These are phyloP conservation scores for Axinella damicornis DNA, from an alignment of 37 sponge, comb jelly and placozoan genomes.

Conservation along the genomic window DNA sequence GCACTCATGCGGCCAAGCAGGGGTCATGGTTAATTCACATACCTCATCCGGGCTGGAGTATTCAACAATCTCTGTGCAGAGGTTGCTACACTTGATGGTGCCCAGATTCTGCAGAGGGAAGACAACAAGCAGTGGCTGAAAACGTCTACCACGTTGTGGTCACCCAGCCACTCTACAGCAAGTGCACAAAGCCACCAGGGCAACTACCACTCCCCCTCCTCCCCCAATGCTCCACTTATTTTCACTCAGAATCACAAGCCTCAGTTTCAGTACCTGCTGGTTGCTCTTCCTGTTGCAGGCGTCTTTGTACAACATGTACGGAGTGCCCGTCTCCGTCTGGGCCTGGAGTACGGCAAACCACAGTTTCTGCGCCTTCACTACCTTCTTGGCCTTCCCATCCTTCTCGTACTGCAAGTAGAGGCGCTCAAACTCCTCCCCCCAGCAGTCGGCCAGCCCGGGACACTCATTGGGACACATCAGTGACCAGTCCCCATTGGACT, in stretches of 20 bases:
- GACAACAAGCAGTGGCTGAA: neutral
- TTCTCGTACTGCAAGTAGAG: conserved; percentile 92
- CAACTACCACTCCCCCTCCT: too few species aligned
- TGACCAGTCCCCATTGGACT: conserved; percentile 88
- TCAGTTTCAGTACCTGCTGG: conserved; percentile 73
- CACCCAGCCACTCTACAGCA: too few species aligned
- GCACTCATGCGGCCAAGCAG: too few species aligned
- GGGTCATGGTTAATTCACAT: neutral
- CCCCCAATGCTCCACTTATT: too few species aligned
- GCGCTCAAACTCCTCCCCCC: conserved; percentile 96
- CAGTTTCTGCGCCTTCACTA: conserved; percentile 94
- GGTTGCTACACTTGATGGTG: conserved; percentile 98
- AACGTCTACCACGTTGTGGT: too few species aligned
- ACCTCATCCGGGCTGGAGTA: conserved; percentile 98
- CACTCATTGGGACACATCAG: conserved; percentile 98
- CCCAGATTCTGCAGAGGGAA: conserved; percentile 79
- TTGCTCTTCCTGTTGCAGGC: conserved; percentile 98
- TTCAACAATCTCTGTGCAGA: conserved; percentile 98
- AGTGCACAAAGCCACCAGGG: too few species aligned
- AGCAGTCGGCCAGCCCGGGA: conserved; percentile 91
- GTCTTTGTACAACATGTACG: conserved; percentile 99
- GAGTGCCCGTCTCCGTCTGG: conserved; percentile 98
- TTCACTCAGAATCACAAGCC: too few species aligned
- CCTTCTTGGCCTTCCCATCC: conserved; percentile 77
- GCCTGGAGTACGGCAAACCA: conserved; percentile 99